phyloP scores from a whole-genome alignment of 2,113 vertebrate genomes.

The Channa maculata region DNA sequence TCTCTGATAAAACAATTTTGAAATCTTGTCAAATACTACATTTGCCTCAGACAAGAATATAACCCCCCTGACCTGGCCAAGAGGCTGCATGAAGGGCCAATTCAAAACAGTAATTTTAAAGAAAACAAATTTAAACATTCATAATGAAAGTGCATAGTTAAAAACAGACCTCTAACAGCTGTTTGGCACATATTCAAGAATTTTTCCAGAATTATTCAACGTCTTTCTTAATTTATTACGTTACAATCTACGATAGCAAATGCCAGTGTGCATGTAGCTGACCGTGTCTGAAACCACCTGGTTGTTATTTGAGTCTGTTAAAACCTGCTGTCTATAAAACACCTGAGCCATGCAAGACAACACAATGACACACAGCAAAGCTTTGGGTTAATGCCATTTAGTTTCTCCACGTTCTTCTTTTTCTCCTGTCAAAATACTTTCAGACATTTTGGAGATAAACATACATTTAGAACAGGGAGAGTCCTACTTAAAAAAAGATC shows the following conservation, averaged over 20 bases:
- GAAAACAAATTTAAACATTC: no score
- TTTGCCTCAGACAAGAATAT: no score
- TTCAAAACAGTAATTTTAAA: no score
- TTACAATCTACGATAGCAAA: not conserved
- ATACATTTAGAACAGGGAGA: no score
- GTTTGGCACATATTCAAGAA: not conserved
- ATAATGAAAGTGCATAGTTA: no score
- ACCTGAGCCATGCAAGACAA: slow-evolving; percentile 13
- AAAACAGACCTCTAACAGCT: no score
- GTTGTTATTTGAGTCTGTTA: slow-evolving; percentile 41
- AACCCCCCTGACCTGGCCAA: no score
- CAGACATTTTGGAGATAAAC: not conserved
- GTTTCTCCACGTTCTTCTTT: no score
- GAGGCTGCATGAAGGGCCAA: no score
- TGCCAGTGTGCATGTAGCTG: not conserved
- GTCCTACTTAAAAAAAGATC: no score
- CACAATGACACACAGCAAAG: slow-evolving; percentile 1
- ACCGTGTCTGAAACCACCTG: slow-evolving; percentile 39
- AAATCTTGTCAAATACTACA: no score
- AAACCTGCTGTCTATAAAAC: slow-evolving; percentile 40
- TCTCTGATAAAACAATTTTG: no score
- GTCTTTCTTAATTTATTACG: not conserved
- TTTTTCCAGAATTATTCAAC: not conserved
- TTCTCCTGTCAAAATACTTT: not conserved
- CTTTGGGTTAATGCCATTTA: not conserved